Conservation (phyloP, 2,113 vertebrate species). For the Vombatus ursinus region DNA sequence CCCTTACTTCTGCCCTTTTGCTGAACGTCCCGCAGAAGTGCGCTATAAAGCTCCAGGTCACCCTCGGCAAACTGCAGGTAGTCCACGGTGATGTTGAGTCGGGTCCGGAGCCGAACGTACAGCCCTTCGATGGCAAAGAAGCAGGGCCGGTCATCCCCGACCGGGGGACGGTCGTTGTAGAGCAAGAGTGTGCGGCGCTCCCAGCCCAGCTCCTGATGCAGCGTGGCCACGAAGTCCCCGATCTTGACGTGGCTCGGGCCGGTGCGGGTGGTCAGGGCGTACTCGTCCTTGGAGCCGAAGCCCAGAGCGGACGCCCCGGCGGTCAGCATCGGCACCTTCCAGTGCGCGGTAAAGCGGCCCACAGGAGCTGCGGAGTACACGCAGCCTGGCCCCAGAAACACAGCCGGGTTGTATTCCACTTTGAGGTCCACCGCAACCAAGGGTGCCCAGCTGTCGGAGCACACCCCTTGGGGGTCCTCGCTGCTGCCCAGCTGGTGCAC, state of each 20-base stretch:
- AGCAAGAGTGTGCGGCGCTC: slow-evolving; percentile 86
- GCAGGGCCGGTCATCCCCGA: slow-evolving; percentile 85
- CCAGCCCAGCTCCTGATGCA: slow-evolving; percentile 92
- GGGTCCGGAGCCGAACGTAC: slow-evolving; percentile 82
- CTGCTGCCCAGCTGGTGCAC: slow-evolving; percentile 87
- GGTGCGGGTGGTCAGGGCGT: slow-evolving; percentile 88
- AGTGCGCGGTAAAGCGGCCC: slow-evolving; percentile 91
- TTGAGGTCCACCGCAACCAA: slow-evolving; percentile 92
- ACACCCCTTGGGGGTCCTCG: slow-evolving; percentile 87
- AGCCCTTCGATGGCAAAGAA: slow-evolving; percentile 93
- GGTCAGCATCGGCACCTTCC: slow-evolving; percentile 92
- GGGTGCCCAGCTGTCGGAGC: slow-evolving; percentile 91
- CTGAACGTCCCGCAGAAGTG: slow-evolving; percentile 78
- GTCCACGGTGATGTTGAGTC: slow-evolving; percentile 85
- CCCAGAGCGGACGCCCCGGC: slow-evolving; percentile 90
- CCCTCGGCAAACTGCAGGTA: slow-evolving; percentile 86
- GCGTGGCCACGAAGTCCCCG: slow-evolving; percentile 86
- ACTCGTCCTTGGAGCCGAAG: slow-evolving; percentile 84
- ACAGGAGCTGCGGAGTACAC: slow-evolving; percentile 91
- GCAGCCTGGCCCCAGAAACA: slow-evolving; percentile 93
- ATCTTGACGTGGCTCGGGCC: slow-evolving; percentile 94
- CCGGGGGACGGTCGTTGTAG: slow-evolving; percentile 83
- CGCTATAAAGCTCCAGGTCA: slow-evolving; percentile 81
- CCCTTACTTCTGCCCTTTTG: slow-evolving; percentile 66
- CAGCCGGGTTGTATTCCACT: slow-evolving; percentile 86